A percentile compares a stretch with the other conserved stretches of the same genome.
Conservation (phyloP, 1,140 invertebrate genomes). For the Dinothrombium tinctorium region DNA sequence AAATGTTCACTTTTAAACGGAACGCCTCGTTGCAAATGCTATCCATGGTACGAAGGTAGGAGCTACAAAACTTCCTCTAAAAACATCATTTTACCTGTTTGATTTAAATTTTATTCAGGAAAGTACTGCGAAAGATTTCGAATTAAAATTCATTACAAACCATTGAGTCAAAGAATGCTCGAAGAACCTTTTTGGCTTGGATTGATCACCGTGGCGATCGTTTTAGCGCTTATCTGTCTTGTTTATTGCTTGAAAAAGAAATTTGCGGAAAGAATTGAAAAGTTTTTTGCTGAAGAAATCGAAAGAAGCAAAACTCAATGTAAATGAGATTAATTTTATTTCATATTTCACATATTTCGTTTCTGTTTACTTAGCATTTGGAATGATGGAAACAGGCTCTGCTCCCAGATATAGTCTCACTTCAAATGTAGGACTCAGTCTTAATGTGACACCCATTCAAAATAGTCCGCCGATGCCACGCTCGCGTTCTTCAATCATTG, state of each 20-base stretch:
- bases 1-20: constrained; percentile 30
- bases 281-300: constrained; percentile 5
- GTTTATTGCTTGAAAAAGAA: constrained; percentile 67
- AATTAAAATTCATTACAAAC: constrained; percentile 37
- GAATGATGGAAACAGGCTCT: neutral
- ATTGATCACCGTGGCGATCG: constrained; percentile 46
- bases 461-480: neutral
- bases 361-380: neutral
- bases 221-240: constrained; percentile 41
- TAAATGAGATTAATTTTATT: too few relatives aligned
- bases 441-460: constrained; percentile 1
- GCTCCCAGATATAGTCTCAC: constrained; percentile 5
- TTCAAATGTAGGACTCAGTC: constrained; percentile 1
- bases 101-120: constrained; percentile 18
- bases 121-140: constrained; percentile 33
- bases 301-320: constrained; percentile 25
- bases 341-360: too few relatives aligned
- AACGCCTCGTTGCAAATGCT: constrained; percentile 37
- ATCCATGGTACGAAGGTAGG: constrained; percentile 42
- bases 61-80: neutral
- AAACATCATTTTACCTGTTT: neutral
- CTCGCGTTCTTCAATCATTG: constrained; percentile 4
- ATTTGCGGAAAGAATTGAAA: constrained; percentile 1
- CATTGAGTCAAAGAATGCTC: constrained; percentile 43
- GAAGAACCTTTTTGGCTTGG: constrained; percentile 60